phyloP scores from a whole-genome alignment of 2,888 invertebrate species.

The Dicycla oo region DNA sequence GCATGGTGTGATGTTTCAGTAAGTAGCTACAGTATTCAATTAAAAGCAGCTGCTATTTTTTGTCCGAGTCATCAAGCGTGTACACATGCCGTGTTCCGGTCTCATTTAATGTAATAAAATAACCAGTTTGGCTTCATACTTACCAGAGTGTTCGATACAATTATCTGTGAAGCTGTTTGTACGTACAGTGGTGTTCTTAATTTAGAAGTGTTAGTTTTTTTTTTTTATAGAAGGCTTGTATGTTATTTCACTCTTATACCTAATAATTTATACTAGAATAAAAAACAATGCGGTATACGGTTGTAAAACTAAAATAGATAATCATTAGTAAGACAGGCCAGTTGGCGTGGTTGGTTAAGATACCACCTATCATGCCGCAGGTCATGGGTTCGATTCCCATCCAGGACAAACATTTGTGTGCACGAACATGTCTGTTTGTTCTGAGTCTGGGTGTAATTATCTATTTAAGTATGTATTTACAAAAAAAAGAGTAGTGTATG shows the following conservation, averaged over 20 bases:
- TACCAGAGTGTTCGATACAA: slow-evolving; percentile 12
- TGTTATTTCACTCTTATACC: not conserved
- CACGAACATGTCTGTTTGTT: too few relatives aligned
- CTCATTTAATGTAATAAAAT: slow-evolving; percentile 18
- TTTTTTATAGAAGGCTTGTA: not conserved
- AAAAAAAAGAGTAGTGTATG: too few relatives aligned
- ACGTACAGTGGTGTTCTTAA: slow-evolving; percentile 2
- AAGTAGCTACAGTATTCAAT: slow-evolving; percentile 26
- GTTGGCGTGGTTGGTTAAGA: too few relatives aligned
- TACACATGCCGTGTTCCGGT: not conserved
- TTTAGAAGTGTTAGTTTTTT: slow-evolving; percentile 1
- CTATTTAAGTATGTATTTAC: too few relatives aligned
- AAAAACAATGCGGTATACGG: not conserved
- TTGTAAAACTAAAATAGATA: not conserved
- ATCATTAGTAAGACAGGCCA: too few relatives aligned
- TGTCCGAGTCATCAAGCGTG: slow-evolving; percentile 4
- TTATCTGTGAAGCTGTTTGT: slow-evolving; percentile 4
- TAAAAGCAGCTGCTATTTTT: slow-evolving; percentile 34
- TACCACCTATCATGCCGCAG: too few relatives aligned
- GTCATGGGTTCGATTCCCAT: too few relatives aligned
- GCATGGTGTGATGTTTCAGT: not conserved
- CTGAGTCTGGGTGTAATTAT: too few relatives aligned
- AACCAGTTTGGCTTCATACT: slow-evolving; percentile 41
- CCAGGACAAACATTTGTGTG: too few relatives aligned
- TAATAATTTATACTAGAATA: not conserved